A percentile compares a stretch with the other conserved stretches of the same genome.
phyloP scores from a whole-genome alignment of 2,797 vertebrate species.

The Furcifer pardalis region DNA sequence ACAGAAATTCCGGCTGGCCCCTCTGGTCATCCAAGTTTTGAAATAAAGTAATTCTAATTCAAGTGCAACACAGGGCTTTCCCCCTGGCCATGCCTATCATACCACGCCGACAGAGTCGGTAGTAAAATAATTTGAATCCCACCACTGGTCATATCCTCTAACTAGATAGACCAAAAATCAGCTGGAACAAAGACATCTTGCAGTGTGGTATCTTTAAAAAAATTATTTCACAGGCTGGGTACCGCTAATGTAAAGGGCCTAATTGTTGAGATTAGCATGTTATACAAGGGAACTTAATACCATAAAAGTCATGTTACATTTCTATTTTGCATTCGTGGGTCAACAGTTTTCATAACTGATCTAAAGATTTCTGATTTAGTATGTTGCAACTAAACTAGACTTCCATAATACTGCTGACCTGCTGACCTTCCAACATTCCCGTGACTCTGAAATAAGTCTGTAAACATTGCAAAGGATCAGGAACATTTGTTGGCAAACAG shows the following conservation, averaged over 20 bases:
- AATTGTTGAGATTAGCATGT: not conserved
- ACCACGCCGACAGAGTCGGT: too few species aligned
- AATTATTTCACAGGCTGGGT: not conserved
- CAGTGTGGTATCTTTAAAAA: not conserved
- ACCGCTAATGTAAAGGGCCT: not conserved
- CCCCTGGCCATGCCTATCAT: too few species aligned
- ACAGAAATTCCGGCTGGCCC: too few species aligned
- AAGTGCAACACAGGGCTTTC: too few species aligned
- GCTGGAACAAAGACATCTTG: not conserved
- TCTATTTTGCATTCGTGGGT: not conserved
- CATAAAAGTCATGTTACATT: not conserved
- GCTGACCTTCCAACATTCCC: too few species aligned
- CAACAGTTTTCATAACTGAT: not conserved
- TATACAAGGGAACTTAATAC: not conserved
- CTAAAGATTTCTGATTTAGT: not conserved
- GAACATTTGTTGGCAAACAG: constrained; percentile 60
- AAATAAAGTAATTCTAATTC: too few species aligned
- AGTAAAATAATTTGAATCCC: too few species aligned
- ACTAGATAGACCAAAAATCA: not conserved
- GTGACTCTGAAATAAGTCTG: constrained; percentile 61
- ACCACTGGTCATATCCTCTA: too few species aligned
- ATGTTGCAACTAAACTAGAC: not conserved
- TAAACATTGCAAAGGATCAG: constrained; percentile 66
- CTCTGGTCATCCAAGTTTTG: too few species aligned
- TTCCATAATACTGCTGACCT: not conserved